Conservation (phyloP, 2,113 vertebrate genomes). For the Gymnobelideus leadbeateri region DNA sequence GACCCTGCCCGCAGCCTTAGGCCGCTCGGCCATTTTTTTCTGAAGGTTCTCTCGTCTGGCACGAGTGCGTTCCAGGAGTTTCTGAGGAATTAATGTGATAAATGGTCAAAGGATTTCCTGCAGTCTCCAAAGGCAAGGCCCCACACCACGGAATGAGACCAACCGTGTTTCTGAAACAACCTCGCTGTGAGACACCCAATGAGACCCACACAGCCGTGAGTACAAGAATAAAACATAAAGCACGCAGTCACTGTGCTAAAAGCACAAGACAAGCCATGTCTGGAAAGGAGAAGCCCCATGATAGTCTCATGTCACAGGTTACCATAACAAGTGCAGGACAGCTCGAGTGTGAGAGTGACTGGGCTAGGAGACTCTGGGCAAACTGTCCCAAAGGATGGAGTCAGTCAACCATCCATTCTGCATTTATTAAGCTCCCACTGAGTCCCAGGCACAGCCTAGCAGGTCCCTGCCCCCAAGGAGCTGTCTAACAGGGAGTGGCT, state of each 20-base stretch:
- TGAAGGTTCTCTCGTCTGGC: constrained; percentile 97
- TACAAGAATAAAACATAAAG: no score
- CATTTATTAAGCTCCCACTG: not conserved
- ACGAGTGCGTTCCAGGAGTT: constrained; percentile 96
- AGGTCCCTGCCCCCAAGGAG: not conserved
- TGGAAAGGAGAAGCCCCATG: no score
- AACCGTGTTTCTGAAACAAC: not conserved
- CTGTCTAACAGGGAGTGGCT: not conserved
- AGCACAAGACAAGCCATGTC: no score
- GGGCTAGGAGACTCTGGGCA: no score
- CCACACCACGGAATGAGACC: no score
- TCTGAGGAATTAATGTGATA: constrained; percentile 82
- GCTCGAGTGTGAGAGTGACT: no score
- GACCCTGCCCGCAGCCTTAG: constrained; percentile 82
- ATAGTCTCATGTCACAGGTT: rapidly evolving
- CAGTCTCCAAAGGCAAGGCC: not conserved
- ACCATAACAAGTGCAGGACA: no score
- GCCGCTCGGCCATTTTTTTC: constrained; percentile 95
- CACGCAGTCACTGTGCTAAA: no score
- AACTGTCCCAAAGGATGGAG: not conserved
- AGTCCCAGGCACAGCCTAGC: no score
- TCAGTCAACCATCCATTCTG: not conserved
- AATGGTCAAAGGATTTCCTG: not conserved
- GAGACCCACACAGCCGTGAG: not conserved
- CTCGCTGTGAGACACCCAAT: not conserved